Conservation (phyloP, 1,140 invertebrate genomes). For the Drosophila bocki region DNA sequence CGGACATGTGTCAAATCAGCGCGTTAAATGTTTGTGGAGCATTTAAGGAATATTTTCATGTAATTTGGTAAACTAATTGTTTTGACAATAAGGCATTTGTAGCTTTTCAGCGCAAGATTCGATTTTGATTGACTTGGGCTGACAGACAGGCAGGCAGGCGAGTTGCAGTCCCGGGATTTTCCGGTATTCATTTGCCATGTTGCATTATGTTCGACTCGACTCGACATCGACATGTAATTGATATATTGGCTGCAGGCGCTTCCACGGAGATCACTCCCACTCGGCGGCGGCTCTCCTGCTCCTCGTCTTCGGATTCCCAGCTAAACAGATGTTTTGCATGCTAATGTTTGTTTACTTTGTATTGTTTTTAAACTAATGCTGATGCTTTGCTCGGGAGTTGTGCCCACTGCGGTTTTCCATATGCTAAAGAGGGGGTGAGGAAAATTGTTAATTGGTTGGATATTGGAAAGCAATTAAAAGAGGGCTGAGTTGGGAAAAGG, state of each 20-base stretch:
- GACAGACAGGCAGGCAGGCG: conserved; percentile 53
- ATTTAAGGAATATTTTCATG: conserved; percentile 83
- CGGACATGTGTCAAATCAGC: conserved; percentile 72
- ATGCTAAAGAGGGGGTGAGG: not conserved
- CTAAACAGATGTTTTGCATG: conserved; percentile 71
- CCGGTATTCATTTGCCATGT: conserved; percentile 61
- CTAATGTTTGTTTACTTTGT: conserved; percentile 71
- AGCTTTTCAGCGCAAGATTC: conserved; percentile 71
- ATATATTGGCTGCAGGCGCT: conserved; percentile 73
- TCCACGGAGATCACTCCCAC: conserved; percentile 32
- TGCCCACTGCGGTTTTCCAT: conserved; percentile 57
- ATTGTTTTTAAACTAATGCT: conserved; percentile 76
- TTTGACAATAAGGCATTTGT: conserved; percentile 84
- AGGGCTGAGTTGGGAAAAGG: conserved; percentile 2
- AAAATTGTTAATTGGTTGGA: conserved; percentile 53
- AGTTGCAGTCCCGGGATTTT: conserved; percentile 58
- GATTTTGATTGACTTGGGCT: conserved; percentile 75
- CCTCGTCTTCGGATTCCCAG: not conserved
- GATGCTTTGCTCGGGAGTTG: conserved; percentile 55
- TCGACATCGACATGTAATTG: conserved; percentile 76
- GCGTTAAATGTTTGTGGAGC: conserved; percentile 71
- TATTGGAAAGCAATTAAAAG: conserved; percentile 35
- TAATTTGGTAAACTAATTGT: conserved; percentile 85
- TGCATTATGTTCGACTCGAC: conserved; percentile 72
- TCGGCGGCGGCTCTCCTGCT: not conserved